phyloP scores from a whole-genome alignment of 2,797 vertebrate genomes.

The Momotus momota region DNA sequence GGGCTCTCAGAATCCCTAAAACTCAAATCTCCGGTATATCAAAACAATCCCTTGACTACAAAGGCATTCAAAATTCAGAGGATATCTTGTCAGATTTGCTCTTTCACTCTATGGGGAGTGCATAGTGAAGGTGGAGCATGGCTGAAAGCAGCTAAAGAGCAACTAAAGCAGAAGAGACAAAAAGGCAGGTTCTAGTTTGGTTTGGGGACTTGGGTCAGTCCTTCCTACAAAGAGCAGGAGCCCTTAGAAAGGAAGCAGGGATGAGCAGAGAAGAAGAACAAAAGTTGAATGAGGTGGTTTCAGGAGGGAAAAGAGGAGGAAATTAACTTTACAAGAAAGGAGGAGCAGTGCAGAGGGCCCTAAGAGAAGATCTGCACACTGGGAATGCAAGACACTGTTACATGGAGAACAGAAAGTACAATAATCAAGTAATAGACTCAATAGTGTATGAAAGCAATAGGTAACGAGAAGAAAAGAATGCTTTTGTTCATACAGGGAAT shows the following conservation, averaged over 20 bases:
- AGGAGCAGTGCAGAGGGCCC: background rate
- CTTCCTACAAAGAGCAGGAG: background rate
- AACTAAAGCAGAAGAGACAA: background rate
- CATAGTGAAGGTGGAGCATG: background rate
- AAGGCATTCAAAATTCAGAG: background rate
- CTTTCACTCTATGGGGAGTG: background rate
- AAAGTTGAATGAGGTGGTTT: background rate
- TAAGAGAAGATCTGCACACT: background rate
- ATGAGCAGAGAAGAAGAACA: background rate
- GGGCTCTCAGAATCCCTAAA: background rate
- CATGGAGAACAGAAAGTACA: background rate
- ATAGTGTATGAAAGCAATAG: accelerated
- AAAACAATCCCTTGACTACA: background rate
- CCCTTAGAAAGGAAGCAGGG: background rate
- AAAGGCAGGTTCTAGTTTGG: background rate
- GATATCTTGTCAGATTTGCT: background rate
- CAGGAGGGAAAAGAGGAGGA: background rate
- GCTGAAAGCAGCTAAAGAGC: background rate
- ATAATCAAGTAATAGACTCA: background rate
- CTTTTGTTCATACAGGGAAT: background rate
- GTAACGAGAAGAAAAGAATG: background rate
- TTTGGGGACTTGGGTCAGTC: background rate
- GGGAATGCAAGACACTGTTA: background rate
- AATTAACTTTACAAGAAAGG: background rate
- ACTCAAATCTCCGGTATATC: background rate